Evolutionary conservation across 1,140 invertebrate species (phyloP), one percentile per base, ranked within the genome.

Genomic region (Brachystomella parvula): DNA sequence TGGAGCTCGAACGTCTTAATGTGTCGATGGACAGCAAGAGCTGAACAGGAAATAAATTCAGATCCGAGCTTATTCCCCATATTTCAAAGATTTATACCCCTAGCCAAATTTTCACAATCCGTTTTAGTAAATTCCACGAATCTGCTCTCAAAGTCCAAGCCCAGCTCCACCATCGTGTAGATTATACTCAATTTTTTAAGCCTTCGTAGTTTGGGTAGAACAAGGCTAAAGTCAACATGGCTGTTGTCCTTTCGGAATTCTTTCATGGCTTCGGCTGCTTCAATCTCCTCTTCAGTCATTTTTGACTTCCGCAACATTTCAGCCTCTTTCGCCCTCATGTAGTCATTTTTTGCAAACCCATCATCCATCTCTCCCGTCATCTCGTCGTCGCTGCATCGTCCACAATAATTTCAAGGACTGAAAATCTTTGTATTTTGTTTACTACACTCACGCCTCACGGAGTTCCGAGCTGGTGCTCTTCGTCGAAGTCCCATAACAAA

Each of bases 1-100:
- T 65, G 63, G 24, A 71, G 33, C 47, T 73, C 69, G 21, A 73
- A 67, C 9, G 44, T 62, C 44, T 68, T 64, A 6, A 72, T 63
- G 6, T 57, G 47, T 0, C 62, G 65, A 9, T 57, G 28, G 0
- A 31, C 19, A 0, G 57, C 59, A 17, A 67, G 32, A 9, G 66
- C 66, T 63, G n/a, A n/a, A n/a, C n/a, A n/a, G n/a, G n/a, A n/a
- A n/a, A n/a, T n/a, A n/a, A n/a, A n/a, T n/a, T n/a, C n/a, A n/a
- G n/a, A n/a, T n/a, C n/a, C n/a, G n/a, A n/a, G n/a, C n/a, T n/a
- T n/a, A n/a, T n/a, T n/a, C n/a, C n/a, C n/a, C n/a, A n/a, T n/a
- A n/a, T n/a, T n/a, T n/a, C n/a, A n/a, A n/a, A n/a, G n/a, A n/a
- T n/a, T 24, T 53, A 17, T 53, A 65, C 65, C 66, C 31, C 47